Conservation (phyloP, 2,888 invertebrate genomes). For the Ischnura elegans region DNA sequence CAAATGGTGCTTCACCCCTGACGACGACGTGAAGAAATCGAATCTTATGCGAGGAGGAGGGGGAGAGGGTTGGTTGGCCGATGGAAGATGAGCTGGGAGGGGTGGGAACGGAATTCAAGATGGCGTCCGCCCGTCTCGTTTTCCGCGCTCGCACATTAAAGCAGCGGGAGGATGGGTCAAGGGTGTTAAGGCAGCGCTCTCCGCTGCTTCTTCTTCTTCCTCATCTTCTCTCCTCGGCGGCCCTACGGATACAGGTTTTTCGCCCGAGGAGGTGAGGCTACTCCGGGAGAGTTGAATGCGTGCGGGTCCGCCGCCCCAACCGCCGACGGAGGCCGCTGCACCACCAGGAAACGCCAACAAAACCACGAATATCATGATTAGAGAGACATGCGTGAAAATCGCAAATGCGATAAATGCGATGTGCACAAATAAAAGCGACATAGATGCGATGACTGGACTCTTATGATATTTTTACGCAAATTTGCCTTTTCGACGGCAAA, state of each 20-base stretch:
- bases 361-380: too few species aligned
- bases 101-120: not conserved
- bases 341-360: not conserved
- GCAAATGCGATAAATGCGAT: too few species aligned
- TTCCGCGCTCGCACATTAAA: constrained; percentile 14
- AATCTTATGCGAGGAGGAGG: not conserved
- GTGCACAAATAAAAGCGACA: too few species aligned
- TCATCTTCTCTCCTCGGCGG: too few species aligned
- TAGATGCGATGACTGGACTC: too few species aligned
- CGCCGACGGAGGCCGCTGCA: too few species aligned
- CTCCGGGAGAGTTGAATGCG: not conserved
- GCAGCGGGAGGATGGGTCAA: not conserved
- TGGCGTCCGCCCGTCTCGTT: not conserved
- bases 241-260: constrained; percentile 15
- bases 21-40: not conserved
- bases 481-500: too few species aligned
- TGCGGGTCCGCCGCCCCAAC: too few species aligned
- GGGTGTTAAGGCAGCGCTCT: not conserved
- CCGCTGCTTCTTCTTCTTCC: too few species aligned
- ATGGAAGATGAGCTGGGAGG: not conserved
- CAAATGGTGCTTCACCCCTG: not conserved
- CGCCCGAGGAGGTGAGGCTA: not conserved
- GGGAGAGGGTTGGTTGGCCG: not conserved
- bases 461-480: too few species aligned
- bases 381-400: too few species aligned